Evolutionary conservation across 2,113 vertebrate genomes (phyloP), one percentile per base, ranked within the genome.

Genomic region (Anser cygnoides): DNA sequence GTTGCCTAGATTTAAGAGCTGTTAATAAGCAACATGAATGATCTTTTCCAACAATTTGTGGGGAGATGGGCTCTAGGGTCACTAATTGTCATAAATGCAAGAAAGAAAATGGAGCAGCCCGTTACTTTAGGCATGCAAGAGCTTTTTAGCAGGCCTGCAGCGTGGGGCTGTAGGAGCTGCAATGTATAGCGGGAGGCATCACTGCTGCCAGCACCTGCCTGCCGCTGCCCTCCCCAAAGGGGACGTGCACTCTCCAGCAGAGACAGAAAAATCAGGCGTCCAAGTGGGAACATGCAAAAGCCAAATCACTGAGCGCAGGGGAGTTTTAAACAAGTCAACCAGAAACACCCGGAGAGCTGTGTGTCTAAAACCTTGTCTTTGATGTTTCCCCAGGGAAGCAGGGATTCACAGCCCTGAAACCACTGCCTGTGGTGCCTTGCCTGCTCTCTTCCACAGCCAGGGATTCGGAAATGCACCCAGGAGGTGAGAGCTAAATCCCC

Each of bases 161-260:
- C 55, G 33, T 6, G 0, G 13, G 84, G 57, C n/a, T 82, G 66
- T 3, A 77, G 52, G 22, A 37, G 1, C 18, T 4, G 39, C 0
- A 4, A 33, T 15, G 6, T 23, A 25, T 35, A 58, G 67, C 9
- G 67, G 62, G 43, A 57, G 76, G 44, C 44, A 29, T 7, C 33
- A 57, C 33, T 66, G 15, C 8, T 25, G 29, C 10, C 54, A 83
- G 67, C 54, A 65, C 19, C 33, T 3, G 1, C 18, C 49, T 57
- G 43, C 54, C 39, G 0, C 43, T 49, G 61, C 41, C 52, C 17
- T 22, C 79, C 65, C 35, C 79, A 39, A 33, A 62, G 49, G 37
- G n/a, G 78, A 31, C 57, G 5, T 33, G 6, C 37, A 6, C 37
- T 25, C 20, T 44, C 7, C 39, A 35, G 2, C 0, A 0, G 63